Conservation (phyloP, 1,140 invertebrate species). For the Drosophila bifasciata region DNA sequence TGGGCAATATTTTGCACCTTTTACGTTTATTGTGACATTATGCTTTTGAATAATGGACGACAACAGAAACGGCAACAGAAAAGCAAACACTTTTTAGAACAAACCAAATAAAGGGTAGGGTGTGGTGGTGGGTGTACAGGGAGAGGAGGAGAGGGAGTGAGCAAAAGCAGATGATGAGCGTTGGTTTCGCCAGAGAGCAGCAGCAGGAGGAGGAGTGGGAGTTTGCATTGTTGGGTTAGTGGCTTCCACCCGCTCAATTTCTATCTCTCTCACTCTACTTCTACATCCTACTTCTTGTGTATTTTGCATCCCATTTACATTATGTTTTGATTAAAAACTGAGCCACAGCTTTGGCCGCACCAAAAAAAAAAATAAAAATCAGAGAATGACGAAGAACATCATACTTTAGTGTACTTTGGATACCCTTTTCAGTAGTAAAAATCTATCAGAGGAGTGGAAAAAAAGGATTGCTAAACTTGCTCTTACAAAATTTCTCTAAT, state of each 20-base stretch:
- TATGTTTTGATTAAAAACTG: conserved; percentile 78
- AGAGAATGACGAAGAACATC: conserved; percentile 7
- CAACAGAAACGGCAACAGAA: conserved; percentile 47
- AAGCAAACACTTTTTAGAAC: conserved; percentile 73
- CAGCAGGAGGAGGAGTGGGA: too few relatives aligned
- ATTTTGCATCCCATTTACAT: conserved; percentile 56
- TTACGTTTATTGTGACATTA: conserved; percentile 81
- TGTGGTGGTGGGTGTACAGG: too few relatives aligned
- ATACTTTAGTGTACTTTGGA: too few relatives aligned
- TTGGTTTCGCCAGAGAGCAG: too few relatives aligned
- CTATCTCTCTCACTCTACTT: too few relatives aligned
- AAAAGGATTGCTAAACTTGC: conserved; percentile 16
- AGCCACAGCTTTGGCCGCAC: conserved; percentile 44
- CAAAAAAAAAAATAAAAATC: conserved; percentile 29
- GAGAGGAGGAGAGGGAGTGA: conserved; percentile 3
- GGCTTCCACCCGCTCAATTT: conserved; percentile 40
- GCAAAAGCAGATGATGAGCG: too few relatives aligned
- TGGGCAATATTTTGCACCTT: conserved; percentile 78
- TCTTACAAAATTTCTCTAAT: too few relatives aligned
- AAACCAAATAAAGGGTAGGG: conserved; percentile 22
- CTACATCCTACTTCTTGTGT: conserved; percentile 14
- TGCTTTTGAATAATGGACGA: conserved; percentile 78
- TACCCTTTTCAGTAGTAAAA: too few relatives aligned
- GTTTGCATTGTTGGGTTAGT: conserved; percentile 29
- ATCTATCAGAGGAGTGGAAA: background rate